These are phyloP conservation scores for Polydrusus cervinus DNA, from an alignment of 2,888 invertebrate genomes.

Conservation along the genomic window DNA sequence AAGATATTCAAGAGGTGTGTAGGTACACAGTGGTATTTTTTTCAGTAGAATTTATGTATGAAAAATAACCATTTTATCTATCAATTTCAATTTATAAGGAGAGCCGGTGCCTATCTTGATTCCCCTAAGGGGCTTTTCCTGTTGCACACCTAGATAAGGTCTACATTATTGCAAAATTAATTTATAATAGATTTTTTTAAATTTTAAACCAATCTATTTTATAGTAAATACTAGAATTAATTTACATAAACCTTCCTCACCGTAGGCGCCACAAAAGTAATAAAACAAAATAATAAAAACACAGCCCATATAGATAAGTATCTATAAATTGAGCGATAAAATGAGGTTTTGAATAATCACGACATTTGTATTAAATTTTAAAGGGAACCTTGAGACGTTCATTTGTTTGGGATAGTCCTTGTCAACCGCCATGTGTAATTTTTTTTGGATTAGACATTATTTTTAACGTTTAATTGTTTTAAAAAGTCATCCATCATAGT, in stretches of 20 bases:
- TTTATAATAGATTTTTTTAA: neutral
- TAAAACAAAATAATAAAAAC: constrained; percentile 2
- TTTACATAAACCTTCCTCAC: neutral
- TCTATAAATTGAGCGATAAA: constrained; percentile 4
- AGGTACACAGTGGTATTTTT: no score
- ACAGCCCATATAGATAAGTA: neutral
- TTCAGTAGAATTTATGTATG: no score
- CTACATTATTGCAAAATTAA: neutral
- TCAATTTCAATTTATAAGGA: no score
- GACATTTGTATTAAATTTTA: neutral
- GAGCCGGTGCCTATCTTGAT: no score
- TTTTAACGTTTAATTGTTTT: no score
- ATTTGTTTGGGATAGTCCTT: neutral
- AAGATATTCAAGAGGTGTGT: neutral
- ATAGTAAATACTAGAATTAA: neutral
- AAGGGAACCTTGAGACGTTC: neutral
- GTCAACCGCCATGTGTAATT: neutral
- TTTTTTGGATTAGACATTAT: no score
- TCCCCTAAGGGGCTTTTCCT: no score
- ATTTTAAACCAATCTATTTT: no score
- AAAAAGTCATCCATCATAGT: no score
- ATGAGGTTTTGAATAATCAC: neutral
- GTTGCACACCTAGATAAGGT: no score
- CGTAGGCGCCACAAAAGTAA: neutral
- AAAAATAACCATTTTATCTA: no score